Base-by-base conservation (phyloP, 2,888 invertebrate species). In the Boloria euphrosyne region DNA sequence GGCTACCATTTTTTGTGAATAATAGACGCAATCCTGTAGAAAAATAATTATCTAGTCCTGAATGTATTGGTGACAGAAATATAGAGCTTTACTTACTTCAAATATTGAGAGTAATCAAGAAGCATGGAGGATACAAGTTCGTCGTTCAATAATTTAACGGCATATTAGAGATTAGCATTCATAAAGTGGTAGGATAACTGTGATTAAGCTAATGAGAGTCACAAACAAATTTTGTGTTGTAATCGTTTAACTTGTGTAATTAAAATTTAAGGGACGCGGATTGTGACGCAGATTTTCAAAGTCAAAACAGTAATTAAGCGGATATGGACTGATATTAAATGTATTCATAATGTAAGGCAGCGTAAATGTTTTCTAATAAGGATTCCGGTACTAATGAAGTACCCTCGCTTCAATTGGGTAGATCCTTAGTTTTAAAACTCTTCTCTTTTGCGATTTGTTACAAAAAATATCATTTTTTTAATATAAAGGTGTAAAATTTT, bases 141-240 rank as follows among this genome's bases (percentile, higher is more conserved):
- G 57, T 46, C 14, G 16, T 57, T 57, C 57, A 59, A 59, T 49
- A 31, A 59, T 49, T 31, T 38, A 49, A 16, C 59, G 47, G 13
- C 14, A 17, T 49, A 49, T 59, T 47, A 16, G 47, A 59, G 47
- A 59, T 59, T 49, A 59, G 31, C 59, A 59, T 59, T 59, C 59
- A 59, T 59, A 49, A 59, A 59, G 59, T 27, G 49, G 49, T 46
- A n/a, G 46, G 50, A 57, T 62, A 53, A 52, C 52, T 46, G 57
- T 62, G 46, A 66, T 66, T 62, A 66, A 52, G 18, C 58, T 58
- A 62, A 66, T 66, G 66, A 51, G 43, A 55, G 50, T 58, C 62
- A 62, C 58, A 64, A 64, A 66, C 66, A 62, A 62, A 66, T 66
- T 62, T 58, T 58, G 38, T 18, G 58, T 52, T 43, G 62, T 62